These are phyloP conservation scores for Andinoacara biseriatus DNA, from an alignment of 2,113 vertebrate genomes.

Conservation along the genomic window DNA sequence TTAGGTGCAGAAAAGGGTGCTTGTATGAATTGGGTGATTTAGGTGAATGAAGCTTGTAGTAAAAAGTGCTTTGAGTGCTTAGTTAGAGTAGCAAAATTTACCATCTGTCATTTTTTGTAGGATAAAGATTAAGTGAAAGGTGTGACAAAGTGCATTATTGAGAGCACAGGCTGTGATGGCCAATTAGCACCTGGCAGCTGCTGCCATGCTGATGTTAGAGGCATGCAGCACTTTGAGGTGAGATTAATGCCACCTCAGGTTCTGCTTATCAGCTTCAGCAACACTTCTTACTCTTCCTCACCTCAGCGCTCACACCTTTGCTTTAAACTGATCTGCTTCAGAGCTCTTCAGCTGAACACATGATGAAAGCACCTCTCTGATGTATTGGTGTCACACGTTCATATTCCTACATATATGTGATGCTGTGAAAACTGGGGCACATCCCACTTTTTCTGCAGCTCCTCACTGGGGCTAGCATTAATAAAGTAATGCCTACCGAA, in stretches of 20 bases:
- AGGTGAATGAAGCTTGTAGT: no score
- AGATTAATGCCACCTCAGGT: constrained; percentile 79
- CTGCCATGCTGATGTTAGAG: constrained; percentile 14
- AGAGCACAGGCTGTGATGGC: constrained; percentile 71
- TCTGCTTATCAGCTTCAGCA: constrained; percentile 37
- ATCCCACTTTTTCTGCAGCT: constrained; percentile 40
- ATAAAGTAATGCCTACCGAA: constrained; percentile 57
- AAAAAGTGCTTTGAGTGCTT: no score
- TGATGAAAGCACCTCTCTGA: constrained; percentile 41
- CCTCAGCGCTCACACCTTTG: constrained; percentile 37
- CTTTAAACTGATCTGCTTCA: constrained; percentile 17
- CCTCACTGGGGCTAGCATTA: constrained; percentile 42
- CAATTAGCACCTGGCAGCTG: constrained; percentile 88
- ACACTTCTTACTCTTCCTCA: constrained; percentile 35
- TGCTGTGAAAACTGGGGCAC: constrained; percentile 53
- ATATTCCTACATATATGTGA: constrained; percentile 28
- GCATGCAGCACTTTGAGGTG: constrained; percentile 78
- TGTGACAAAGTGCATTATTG: constrained; percentile 37
- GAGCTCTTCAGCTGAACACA: constrained; percentile 16
- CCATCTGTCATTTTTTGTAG: neutral
- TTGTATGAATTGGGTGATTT: no score
- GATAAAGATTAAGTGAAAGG: constrained; percentile 10
- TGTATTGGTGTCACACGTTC: constrained; percentile 55
- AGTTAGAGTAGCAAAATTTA: no score
- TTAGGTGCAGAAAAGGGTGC: no score